Evolutionary conservation across 2,888 invertebrate species (phyloP), one percentile per base, ranked within the genome.

Genomic region (Pristionchus arcanus): DNA sequence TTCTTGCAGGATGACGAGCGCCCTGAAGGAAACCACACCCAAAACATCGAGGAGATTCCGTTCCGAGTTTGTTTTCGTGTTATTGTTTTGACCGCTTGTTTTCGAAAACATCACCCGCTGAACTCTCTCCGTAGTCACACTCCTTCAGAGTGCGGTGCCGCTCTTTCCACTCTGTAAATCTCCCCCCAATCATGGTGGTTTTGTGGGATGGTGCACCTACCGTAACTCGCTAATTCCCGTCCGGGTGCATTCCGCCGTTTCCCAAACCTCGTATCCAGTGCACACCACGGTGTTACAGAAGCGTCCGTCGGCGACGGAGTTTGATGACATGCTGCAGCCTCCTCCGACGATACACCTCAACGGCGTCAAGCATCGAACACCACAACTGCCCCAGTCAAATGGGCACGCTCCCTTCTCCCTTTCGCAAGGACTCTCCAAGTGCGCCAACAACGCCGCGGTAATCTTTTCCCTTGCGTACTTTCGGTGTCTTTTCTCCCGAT

Each of bases 361-460:
- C 74, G 86, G 87, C 31, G 90, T 89, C 34, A 90, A 91, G 42
- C 86, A 88, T 5, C 91, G 90, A 37, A 59, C 25, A 9, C 34
- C 55, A 16, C 49, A n/a, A 28, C 53, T 53, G 83, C 84, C 55
- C 21, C 37, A 25, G 66, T 28, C 55, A 0, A 88, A 88, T 16
- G 87, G 87, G 2, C 74, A 71, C 74, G 31, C 87, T 11, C 87
- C 87, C n/a, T 93, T 91, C 88, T 91, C 92, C 16, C 66, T 93
- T 77, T 91, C 92, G 25, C 91, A 91, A 66, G 93, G 93, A 19
- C 91, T 93, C 34, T 91, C 92, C 19, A 91, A 91, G 13, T 94
- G 94, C 91, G 91, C 93, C 88, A 93, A 90, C 66, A 91, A 92
- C 77, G 90, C 92, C 3, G 93, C 94, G 89, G 94, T 94, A 90